Conservation (phyloP, 2,113 vertebrate genomes). For the Chaenocephalus aceratus region DNA sequence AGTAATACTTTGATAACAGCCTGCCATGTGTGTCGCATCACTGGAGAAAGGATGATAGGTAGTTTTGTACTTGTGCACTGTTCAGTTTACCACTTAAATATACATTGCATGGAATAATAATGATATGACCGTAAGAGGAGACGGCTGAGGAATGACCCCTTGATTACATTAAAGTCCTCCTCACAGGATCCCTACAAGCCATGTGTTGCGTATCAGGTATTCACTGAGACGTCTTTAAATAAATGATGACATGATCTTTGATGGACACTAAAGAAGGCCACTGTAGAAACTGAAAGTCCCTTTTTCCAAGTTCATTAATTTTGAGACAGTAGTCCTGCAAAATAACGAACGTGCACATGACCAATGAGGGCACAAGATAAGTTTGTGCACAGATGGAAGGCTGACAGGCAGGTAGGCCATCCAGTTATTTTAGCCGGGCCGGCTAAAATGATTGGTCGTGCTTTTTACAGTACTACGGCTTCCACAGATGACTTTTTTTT, state of each 20-base stretch:
- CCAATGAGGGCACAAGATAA: no score
- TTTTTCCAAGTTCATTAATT: no score
- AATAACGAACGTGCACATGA: no score
- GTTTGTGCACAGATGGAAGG: no score
- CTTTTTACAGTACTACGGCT: no score
- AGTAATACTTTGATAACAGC: constrained; percentile 46
- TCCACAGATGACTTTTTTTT: no score
- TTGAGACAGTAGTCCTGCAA: no score
- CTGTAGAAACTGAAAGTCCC: constrained; percentile 14
- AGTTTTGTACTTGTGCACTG: constrained; percentile 24
- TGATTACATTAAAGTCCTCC: constrained; percentile 31
- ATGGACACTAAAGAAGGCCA: not conserved
- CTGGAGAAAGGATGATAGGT: constrained; percentile 27
- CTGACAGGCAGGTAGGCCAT: no score
- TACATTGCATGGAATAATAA: constrained; percentile 40
- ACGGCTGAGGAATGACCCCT: constrained; percentile 14
- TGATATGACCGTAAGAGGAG: constrained; percentile 45
- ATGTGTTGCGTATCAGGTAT: constrained; percentile 51
- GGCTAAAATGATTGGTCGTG: no score
- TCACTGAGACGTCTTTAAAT: constrained; percentile 41
- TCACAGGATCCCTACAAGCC: constrained; percentile 9
- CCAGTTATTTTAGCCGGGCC: no score
- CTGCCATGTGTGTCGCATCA: constrained; percentile 30
- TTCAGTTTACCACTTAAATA: constrained; percentile 57
- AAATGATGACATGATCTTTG: constrained; percentile 40